These are phyloP conservation scores for Sphinx pinastri DNA, from an alignment of 2,888 invertebrate genomes.

Conservation along the genomic window DNA sequence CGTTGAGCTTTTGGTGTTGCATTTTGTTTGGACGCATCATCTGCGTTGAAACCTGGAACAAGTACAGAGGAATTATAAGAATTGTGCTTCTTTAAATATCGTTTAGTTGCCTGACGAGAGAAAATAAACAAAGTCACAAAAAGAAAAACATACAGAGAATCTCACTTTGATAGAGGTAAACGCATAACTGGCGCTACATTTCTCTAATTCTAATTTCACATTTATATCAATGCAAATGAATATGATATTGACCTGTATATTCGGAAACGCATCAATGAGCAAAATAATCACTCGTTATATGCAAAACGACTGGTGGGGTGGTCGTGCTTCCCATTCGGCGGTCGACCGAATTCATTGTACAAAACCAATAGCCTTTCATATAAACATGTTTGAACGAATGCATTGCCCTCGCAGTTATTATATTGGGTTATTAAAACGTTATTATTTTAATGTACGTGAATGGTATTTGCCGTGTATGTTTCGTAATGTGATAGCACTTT, in stretches of 20 bases:
- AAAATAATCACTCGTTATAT: slow-evolving; percentile 73
- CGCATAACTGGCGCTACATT: not conserved
- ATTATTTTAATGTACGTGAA: slow-evolving; percentile 29
- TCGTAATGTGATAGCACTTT: not conserved
- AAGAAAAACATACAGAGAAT: not conserved
- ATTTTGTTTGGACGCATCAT: slow-evolving; percentile 50
- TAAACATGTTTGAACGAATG: slow-evolving; percentile 60
- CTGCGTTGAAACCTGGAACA: slow-evolving; percentile 51
- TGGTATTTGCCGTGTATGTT: slow-evolving; percentile 3
- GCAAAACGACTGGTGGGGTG: slow-evolving; percentile 55
- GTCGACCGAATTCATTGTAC: slow-evolving; percentile 63
- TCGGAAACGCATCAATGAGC: slow-evolving; percentile 53
- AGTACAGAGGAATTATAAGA: not conserved
- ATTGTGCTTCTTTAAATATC: not conserved
- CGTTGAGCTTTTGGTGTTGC: slow-evolving; percentile 42
- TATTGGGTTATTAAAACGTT: slow-evolving; percentile 30
- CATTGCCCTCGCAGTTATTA: slow-evolving; percentile 54
- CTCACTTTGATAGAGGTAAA: not conserved
- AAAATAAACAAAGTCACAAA: not conserved
- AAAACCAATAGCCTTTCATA: slow-evolving; percentile 68
- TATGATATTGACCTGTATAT: slow-evolving; percentile 56
- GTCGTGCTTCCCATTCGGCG: slow-evolving; percentile 57
- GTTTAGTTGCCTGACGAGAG: too few relatives aligned
- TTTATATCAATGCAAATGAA: slow-evolving; percentile 60
- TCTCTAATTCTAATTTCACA: slow-evolving; percentile 37